These are phyloP conservation scores for Laodelphax striatellus DNA, from an alignment of 1,140 invertebrate genomes.

Conservation along the genomic window DNA sequence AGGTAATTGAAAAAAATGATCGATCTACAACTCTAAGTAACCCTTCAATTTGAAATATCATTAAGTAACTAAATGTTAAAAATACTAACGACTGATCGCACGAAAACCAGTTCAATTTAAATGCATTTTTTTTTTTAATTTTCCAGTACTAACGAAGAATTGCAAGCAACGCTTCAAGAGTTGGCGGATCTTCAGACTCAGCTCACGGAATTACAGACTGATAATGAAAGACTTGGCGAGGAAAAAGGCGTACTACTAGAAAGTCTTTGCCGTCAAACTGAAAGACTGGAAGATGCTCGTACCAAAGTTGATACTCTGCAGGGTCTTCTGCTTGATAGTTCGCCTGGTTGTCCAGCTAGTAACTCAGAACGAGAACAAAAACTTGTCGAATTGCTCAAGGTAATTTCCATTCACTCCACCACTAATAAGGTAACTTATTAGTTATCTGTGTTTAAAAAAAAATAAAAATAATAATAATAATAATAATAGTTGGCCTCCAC, in stretches of 20 bases:
- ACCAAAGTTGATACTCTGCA: conserved; percentile 61
- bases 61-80: too few species aligned
- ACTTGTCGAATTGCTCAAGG: conserved; percentile 73
- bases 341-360: conserved; percentile 36
- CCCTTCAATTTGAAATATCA: too few species aligned
- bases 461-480: too few species aligned
- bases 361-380: conserved; percentile 64
- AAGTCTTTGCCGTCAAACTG: conserved; percentile 82
- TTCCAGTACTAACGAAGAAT: conserved; percentile 80
- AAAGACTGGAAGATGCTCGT: conserved; percentile 75
- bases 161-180: conserved; percentile 88
- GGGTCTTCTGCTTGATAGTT: conserved; percentile 44
- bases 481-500: too few species aligned
- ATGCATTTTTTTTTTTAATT: not conserved
- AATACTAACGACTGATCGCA: too few species aligned
- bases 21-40: too few species aligned
- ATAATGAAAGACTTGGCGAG: conserved; percentile 74
- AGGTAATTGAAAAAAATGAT: too few species aligned
- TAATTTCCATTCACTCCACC: conserved; percentile 24
- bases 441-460: too few species aligned
- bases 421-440: not conserved
- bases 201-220: conserved; percentile 70
- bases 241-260: conserved; percentile 82
- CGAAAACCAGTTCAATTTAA: too few species aligned
- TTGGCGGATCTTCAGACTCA: conserved; percentile 78